phyloP scores from a whole-genome alignment of 1,140 invertebrate species.

The Whitmania pigra region DNA sequence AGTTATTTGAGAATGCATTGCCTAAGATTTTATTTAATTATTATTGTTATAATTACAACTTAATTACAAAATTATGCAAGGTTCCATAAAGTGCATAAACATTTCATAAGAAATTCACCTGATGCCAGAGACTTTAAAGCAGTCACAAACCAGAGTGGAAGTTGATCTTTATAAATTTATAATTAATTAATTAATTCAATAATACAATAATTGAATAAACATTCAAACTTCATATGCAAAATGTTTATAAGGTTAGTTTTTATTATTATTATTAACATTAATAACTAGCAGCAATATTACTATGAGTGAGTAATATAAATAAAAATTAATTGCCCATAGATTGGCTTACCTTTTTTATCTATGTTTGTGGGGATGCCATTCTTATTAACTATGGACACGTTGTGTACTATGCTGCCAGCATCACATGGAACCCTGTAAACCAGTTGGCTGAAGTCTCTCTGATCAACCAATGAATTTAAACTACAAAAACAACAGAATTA shows the following conservation, averaged over 20 bases:
- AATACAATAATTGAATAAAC: too few relatives aligned
- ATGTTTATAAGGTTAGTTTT: too few relatives aligned
- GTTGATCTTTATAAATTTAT: not conserved
- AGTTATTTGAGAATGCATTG: too few relatives aligned
- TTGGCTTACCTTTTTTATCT: conserved; percentile 1
- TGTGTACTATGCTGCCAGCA: not conserved
- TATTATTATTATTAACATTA: too few relatives aligned
- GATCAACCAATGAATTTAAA: not conserved
- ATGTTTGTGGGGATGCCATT: conserved; percentile 10
- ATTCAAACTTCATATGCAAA: too few relatives aligned
- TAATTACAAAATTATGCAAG: too few relatives aligned
- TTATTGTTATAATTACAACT: too few relatives aligned
- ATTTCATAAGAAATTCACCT: not conserved
- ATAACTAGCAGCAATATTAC: too few relatives aligned
- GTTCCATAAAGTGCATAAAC: too few relatives aligned
- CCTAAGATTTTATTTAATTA: too few relatives aligned
- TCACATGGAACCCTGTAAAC: not conserved
- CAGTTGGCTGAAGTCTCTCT: not conserved
- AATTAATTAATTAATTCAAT: not conserved
- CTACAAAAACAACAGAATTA: not conserved
- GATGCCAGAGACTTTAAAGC: conserved; percentile 2
- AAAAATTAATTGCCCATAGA: not conserved
- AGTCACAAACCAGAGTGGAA: conserved; percentile 1
- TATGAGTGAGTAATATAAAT: too few relatives aligned
- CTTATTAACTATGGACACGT: conserved; percentile 10